Conservation (phyloP, 2,113 vertebrate species). For the Telmatochromis brachygnathus region DNA sequence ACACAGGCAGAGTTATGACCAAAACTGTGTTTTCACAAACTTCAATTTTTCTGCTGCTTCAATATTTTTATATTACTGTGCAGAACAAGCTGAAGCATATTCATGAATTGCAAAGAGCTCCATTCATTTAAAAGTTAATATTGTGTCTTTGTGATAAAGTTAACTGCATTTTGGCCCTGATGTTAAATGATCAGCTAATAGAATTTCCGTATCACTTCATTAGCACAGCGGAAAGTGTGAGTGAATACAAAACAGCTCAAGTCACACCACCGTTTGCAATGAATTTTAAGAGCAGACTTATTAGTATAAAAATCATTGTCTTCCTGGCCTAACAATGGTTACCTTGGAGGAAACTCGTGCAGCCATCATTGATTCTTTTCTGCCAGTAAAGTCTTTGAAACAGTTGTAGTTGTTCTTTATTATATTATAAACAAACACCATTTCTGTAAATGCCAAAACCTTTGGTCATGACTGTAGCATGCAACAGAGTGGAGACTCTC, state of each 20-base stretch:
- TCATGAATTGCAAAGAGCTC: neutral
- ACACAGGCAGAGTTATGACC: neutral
- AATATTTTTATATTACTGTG: neutral
- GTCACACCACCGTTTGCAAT: neutral
- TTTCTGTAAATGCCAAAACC: neutral
- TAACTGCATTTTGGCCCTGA: neutral
- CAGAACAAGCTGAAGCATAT: neutral
- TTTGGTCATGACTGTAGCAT: neutral
- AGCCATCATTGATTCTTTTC: neutral
- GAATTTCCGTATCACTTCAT: neutral
- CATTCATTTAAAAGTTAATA: neutral
- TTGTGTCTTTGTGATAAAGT: neutral
- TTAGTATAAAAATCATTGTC: neutral
- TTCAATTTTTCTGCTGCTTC: neutral
- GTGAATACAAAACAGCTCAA: neutral
- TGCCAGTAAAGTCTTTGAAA: neutral
- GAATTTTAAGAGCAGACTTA: neutral
- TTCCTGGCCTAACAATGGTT: neutral
- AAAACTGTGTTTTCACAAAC: neutral
- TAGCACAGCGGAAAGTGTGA: neutral
- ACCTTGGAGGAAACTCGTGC: neutral
- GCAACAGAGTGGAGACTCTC: neutral
- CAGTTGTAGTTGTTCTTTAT: fast-evolving
- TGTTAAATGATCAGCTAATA: neutral
- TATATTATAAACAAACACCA: neutral